Conservation (phyloP, 2,113 vertebrate species). For the pig (Sus scrofa) region DNA sequence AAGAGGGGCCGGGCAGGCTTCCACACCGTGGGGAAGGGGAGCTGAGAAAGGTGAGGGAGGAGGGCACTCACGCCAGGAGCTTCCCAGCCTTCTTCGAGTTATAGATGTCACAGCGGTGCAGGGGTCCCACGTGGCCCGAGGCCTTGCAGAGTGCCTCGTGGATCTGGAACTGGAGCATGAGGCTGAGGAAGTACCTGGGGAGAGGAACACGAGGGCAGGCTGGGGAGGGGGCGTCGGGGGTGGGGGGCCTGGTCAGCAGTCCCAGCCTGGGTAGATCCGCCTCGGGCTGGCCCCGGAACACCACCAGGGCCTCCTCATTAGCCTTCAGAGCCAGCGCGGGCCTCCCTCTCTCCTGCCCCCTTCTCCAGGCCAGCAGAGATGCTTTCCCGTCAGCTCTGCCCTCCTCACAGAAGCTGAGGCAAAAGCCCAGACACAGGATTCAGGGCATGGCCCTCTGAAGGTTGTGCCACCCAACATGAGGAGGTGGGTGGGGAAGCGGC, state of each 20-base stretch:
- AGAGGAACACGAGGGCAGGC: neutral
- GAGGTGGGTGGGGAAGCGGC: neutral
- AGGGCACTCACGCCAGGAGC: slow-evolving; percentile 90
- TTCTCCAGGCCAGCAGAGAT: neutral
- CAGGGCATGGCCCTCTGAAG: neutral
- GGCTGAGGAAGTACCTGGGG: slow-evolving; percentile 95
- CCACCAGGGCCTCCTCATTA: neutral
- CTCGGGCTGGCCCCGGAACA: neutral
- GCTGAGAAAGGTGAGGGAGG: neutral
- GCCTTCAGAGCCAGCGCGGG: neutral
- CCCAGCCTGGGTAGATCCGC: rapidly evolving
- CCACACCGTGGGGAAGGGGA: neutral
- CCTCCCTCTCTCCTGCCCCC: neutral
- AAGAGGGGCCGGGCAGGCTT: neutral
- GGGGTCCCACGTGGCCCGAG: slow-evolving; percentile 88
- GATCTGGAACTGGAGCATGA: slow-evolving; percentile 97
- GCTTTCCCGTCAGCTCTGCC: neutral
- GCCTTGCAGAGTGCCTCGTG: slow-evolving; percentile 93
- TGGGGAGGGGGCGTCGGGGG: neutral
- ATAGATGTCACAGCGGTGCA: slow-evolving; percentile 95
- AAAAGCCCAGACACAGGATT: neutral
- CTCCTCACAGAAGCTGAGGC: neutral
- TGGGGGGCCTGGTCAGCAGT: too few relatives aligned
- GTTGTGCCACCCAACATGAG: rapidly evolving
- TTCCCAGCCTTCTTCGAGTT: slow-evolving; percentile 91